A percentile compares a stretch with the other conserved stretches of the same genome.
Conservation (phyloP, 2,888 invertebrate genomes). For the Caradrina clavipalpis region DNA sequence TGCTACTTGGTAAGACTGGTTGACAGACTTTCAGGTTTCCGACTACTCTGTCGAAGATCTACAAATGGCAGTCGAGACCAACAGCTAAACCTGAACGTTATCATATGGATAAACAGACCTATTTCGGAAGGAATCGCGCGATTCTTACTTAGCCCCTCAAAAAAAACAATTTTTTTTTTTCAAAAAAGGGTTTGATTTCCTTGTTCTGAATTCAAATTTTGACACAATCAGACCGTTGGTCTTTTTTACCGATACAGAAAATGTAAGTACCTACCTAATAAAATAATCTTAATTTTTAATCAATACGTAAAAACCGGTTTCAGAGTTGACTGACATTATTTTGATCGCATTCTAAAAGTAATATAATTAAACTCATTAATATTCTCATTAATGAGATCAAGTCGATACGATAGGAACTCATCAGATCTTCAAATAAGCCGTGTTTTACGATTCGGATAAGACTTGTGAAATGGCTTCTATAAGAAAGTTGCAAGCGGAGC, state of each 20-base stretch:
- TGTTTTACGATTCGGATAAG: conserved; percentile 5
- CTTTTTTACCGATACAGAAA: neutral
- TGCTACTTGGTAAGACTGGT: no score
- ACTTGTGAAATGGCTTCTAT: neutral
- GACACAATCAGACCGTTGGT: neutral
- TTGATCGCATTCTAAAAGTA: conserved; percentile 23
- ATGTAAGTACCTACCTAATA: neutral
- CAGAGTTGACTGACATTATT: conserved; percentile 34
- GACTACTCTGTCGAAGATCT: no score
- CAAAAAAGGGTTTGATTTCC: no score
- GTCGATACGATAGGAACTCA: conserved; percentile 7
- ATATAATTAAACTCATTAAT: conserved; percentile 35
- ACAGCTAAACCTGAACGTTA: no score
- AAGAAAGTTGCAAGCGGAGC: no score
- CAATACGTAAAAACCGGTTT: conserved; percentile 21
- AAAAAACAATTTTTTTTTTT: no score
- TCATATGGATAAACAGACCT: no score
- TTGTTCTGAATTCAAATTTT: neutral
- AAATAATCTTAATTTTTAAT: conserved; percentile 37
- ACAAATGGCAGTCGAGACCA: no score
- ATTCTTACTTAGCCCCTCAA: no score
- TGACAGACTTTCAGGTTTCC: no score
- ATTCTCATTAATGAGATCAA: conserved; percentile 27
- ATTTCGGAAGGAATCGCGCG: no score
- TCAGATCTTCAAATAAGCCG: conserved; percentile 26